Base-by-base conservation (phyloP, 2,888 invertebrate species). In the Eupeodes luniger region DNA sequence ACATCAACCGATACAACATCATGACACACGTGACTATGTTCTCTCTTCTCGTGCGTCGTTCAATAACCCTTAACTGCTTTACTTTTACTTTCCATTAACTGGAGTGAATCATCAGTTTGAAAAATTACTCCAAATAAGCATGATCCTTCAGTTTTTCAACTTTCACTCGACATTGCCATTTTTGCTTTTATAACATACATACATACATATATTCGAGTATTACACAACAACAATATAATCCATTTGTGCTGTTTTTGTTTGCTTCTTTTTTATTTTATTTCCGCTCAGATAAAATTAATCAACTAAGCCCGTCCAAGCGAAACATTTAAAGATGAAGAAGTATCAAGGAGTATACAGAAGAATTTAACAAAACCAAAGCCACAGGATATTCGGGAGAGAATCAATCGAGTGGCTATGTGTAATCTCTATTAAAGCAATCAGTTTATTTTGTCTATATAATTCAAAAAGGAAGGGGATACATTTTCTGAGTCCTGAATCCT, bases 361-460 rank as follows among this genome's bases (percentile, higher is more conserved):
- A 64, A 79, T 53, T 66, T 69, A 66, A 61, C 66, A 78, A 59
- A 80, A 59, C 19, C 76, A 4, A 80, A 76, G 40, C 79, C 79
- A 83, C 86, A 87, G 69, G 55, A 82, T 67, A 87, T 47, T 59
- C 76, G 61, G 59, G 59, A 86, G 80, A 44, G 47, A 40, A 72
- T 87, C 80, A 87, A 79, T 76, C 83, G 67, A 80, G 44, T 79
- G 86, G 69, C 82, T 82, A 57, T 80, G 78, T 80, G 78, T 87
- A 87, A 87, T 87, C 86, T 80, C 83, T 72, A 86, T 82, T 86
- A 83, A 79, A 83, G 86, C 86, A 87, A 87, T 87, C 86, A 87
- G 83, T 87, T 76, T 83, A 83, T 83, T 70, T 79, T 70, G 76
- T 51, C 69, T 64, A 34, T 27, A 27, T 27, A 27, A 10, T 59